Base-by-base conservation (phyloP, 2,113 vertebrate species). In the Amia ocellicauda region DNA sequence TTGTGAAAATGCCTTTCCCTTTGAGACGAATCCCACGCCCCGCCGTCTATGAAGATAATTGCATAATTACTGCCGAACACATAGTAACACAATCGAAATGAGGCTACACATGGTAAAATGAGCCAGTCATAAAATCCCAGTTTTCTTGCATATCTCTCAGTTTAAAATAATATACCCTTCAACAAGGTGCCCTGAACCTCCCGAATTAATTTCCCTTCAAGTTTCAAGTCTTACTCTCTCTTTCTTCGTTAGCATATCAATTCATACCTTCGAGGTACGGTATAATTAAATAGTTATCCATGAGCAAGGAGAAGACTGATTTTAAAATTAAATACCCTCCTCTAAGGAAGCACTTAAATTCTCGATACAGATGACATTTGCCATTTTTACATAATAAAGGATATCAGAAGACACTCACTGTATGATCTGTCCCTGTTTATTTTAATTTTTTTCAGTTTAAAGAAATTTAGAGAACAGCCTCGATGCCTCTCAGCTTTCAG, bases 1-100 rank as follows among this genome's bases (percentile, higher is more conserved):
- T 61, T 28, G 29, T 60, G 42, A 52, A 69, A 16, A 67, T 47
- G 56, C 50, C 49, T 49, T 63, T 54, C 47, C 41, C 67, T 60
- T 62, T 49, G 61, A 75, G 65, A 71, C 65, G 45, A 66, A 65
- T 36, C 72, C 64, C 52, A 69, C 63, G 49, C 63, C 56, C 29
- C 10, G 26, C 16, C 62, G 79, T 77, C 80, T 75, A 72, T 26
- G 62, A 59, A 67, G 55, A 64, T 60, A 20, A 50, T 54, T 60
- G 70, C 67, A 66, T 69, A 66, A 43, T 43, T 43, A 31, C 3
- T 7, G 23, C 17, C n/a, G 13, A 57, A 60, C 61, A 16, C 50
- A 76, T 7, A 19, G 14, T 45, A 67, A 55, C 49, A 23, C 40
- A 31, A 42, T 9, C 55, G 40, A 55, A 49, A 20, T 19, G 45